Conservation (phyloP, 2,113 vertebrate species). For the Brienomyrus brachyistius region DNA sequence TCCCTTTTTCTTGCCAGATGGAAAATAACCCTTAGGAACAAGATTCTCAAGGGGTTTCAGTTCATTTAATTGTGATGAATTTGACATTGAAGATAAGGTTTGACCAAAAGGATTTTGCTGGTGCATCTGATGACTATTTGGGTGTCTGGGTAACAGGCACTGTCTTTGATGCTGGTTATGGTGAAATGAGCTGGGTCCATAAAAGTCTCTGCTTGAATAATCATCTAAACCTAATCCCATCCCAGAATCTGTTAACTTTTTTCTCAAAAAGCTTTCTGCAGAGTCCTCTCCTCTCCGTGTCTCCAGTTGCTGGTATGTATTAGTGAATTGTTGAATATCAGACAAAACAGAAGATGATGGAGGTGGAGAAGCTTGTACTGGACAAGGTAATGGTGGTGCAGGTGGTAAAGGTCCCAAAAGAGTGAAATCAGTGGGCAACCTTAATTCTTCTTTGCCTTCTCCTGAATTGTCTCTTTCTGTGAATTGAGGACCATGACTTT, state of each 20-base stretch:
- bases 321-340: conserved; percentile 69
- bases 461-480: conserved; percentile 29
- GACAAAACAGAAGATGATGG: conserved; percentile 68
- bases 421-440: conserved; percentile 41
- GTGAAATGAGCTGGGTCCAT: conserved; percentile 50
- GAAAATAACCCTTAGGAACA: conserved; percentile 93
- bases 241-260: conserved; percentile 63
- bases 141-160: conserved; percentile 49
- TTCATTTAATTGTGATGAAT: conserved; percentile 44
- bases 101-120: conserved; percentile 50
- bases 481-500: conserved; percentile 39
- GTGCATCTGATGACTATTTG: conserved; percentile 32
- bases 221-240: conserved; percentile 65
- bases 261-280: conserved; percentile 61
- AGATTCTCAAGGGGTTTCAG: conserved; percentile 47
- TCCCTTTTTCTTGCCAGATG: conserved; percentile 96
- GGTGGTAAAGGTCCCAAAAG: conserved; percentile 64
- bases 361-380: conserved; percentile 62
- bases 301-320: conserved; percentile 67
- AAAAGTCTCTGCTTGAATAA: conserved; percentile 62
- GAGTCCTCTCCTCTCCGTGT: conserved; percentile 63
- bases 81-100: conserved; percentile 38
- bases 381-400: conserved; percentile 60
- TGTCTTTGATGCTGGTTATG: conserved; percentile 53
- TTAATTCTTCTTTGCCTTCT: conserved; percentile 55